Evolutionary conservation across 2,888 invertebrate genomes (phyloP), one percentile per base, ranked within the genome.

Genomic region (Steinernema hermaphroditum): DNA sequence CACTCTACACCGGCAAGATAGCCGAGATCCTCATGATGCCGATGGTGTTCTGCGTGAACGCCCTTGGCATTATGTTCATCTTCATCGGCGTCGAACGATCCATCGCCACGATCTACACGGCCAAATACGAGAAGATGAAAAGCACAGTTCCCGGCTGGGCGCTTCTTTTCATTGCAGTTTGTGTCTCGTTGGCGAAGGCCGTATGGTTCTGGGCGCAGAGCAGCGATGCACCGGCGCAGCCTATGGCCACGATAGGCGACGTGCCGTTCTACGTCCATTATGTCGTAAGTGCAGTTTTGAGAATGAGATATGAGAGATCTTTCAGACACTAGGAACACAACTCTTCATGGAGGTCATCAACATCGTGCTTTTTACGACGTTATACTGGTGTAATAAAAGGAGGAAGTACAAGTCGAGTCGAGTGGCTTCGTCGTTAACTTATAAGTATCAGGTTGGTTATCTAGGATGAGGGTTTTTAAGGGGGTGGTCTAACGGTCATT

Each of bases 61-160:
- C 62, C 1, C 32, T 62, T 8, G 62, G 62, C 27, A 29, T 32
- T 6, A 62, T 29, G 14, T 34, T 62, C 32, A 32, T 34, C 62
- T 62, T 29, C n/a, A 14, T 62, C 34, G 62, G 62, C 14, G 14
- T 62, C 2, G 62, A 62, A 34, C 29, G 62, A 16, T 2, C 62
- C 16, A 34, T 62, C 4, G 62, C 62, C 16, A 62, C 62, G 16
- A 27, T 62, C 22, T 62, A 32, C 62, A 16, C 34, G 32, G 62
- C 27, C 16, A 14, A 16, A 9, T 62, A 62, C 32, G 62, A 62
- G 62, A 62, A 62, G 32, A 50, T 50, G 50, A 50, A 50, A 24
- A 50, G 50, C 24, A 22, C 50, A 12, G n/a, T 22, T 9, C 50
- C 50, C 4, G 50, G 50, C 4, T 50, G 50, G 50, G 2, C 24